Evolutionary conservation across 2,113 vertebrate species (phyloP).

Genomic region (Gasterosteus nipponicus): DNA sequence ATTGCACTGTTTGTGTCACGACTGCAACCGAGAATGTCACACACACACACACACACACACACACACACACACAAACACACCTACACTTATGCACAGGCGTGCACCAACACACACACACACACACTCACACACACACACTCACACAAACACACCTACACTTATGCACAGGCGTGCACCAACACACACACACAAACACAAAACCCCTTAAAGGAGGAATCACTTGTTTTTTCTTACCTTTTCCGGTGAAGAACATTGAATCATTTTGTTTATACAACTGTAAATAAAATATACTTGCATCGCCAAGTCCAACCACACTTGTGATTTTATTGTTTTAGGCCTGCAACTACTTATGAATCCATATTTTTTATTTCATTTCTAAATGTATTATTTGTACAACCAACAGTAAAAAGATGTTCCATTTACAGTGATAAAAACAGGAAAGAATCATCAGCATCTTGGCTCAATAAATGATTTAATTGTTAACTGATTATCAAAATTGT

Average conservation of each 20-base stretch:
- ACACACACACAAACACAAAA: constrained; percentile 13
- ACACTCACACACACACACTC: constrained; percentile 12
- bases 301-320: constrained; percentile 53
- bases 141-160: constrained; percentile 16
- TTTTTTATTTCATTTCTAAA: neutral
- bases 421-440: neutral
- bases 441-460: neutral
- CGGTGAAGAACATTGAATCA: constrained; percentile 58
- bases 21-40: constrained; percentile 68
- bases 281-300: constrained; percentile 76
- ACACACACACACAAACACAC: constrained; percentile 17
- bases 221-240: constrained; percentile 72
- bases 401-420: neutral
- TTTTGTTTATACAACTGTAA: constrained; percentile 78
- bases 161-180: constrained; percentile 11
- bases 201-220: constrained; percentile 28
- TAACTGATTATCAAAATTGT: neutral
- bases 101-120: constrained; percentile 16
- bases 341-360: neutral
- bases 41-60: constrained; percentile 24
- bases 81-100: constrained; percentile 14
- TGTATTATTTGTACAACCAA: neutral
- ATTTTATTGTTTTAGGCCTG: constrained; percentile 16
- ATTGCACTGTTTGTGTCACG: constrained; percentile 48
- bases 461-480: neutral